Percentiles rank a stretch among this genome's conserved stretches.
Conservation (phyloP, 2,113 vertebrate species). For the Semicossyphus pulcher region DNA sequence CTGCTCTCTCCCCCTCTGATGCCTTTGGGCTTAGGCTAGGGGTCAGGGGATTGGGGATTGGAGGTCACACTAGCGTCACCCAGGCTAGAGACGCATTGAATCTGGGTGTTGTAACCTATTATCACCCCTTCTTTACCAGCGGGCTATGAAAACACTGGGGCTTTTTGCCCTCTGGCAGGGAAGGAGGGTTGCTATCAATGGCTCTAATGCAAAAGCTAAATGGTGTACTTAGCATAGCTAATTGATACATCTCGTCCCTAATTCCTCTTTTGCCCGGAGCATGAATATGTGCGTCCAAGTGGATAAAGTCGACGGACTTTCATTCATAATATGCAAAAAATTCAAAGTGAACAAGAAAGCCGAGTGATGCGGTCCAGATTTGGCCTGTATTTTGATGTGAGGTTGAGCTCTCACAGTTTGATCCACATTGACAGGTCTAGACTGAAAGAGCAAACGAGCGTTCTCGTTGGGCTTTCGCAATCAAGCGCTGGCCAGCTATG, state of each 20-base stretch:
- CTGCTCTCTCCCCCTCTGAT: slow-evolving; percentile 69
- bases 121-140: slow-evolving; percentile 86
- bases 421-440: slow-evolving; percentile 81
- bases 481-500: slow-evolving; percentile 76
- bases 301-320: slow-evolving; percentile 66
- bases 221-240: slow-evolving; percentile 72
- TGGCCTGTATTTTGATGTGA: slow-evolving; percentile 76
- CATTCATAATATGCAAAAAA: slow-evolving; percentile 68
- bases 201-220: slow-evolving; percentile 71
- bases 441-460: slow-evolving; percentile 70
- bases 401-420: slow-evolving; percentile 75
- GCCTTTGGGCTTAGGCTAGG: slow-evolving; percentile 82
- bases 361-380: slow-evolving; percentile 76
- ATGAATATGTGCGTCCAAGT: slow-evolving; percentile 70
- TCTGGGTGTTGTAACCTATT: slow-evolving; percentile 91
- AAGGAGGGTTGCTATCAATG: slow-evolving; percentile 64
- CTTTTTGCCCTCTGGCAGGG: slow-evolving; percentile 68
- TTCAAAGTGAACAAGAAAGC: slow-evolving; percentile 57
- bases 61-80: slow-evolving; percentile 88
- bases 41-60: slow-evolving; percentile 90
- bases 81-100: slow-evolving; percentile 89
- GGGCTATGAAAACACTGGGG: slow-evolving; percentile 81
- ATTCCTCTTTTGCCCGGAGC: slow-evolving; percentile 66
- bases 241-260: slow-evolving; percentile 80
- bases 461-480: slow-evolving; percentile 78